These are phyloP conservation scores for Dynastes maya DNA, from an alignment of 2,888 invertebrate genomes.

Conservation along the genomic window DNA sequence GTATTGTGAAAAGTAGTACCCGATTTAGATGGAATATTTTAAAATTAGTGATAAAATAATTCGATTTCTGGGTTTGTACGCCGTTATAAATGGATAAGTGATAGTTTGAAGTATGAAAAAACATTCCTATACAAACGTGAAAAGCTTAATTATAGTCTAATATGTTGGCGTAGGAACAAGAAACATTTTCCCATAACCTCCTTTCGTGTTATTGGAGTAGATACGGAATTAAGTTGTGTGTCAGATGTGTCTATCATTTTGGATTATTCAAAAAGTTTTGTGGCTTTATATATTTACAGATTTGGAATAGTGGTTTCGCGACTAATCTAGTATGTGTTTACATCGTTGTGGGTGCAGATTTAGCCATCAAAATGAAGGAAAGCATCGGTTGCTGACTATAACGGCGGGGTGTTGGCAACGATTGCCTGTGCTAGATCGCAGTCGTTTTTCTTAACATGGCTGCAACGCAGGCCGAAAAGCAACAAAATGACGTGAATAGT, in stretches of 20 bases:
- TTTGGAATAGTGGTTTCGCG: constrained; percentile 66
- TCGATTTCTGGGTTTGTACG: constrained; percentile 15
- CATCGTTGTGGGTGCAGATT: constrained; percentile 67
- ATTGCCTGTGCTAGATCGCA: constrained; percentile 71
- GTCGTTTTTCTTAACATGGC: constrained; percentile 80
- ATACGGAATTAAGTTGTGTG: constrained; percentile 83
- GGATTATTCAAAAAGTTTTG: constrained; percentile 70
- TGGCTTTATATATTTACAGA: constrained; percentile 68
- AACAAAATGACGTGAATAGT: constrained; percentile 83
- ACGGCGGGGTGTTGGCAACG: constrained; percentile 77
- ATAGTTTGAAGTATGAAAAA: constrained; percentile 29
- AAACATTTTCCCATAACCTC: constrained; percentile 85
- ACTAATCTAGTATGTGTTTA: constrained; percentile 71
- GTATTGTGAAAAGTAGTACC: constrained; percentile 68
- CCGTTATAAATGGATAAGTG: constrained; percentile 10
- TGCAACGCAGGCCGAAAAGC: constrained; percentile 89
- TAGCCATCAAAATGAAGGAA: constrained; percentile 69
- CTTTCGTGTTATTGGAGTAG: constrained; percentile 84
- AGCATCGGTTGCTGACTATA: constrained; percentile 69
- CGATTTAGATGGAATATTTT: constrained; percentile 48
- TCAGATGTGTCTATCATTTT: constrained; percentile 77
- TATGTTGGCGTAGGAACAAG: constrained; percentile 77
- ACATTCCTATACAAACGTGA: constrained; percentile 1
- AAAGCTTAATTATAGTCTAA: constrained; percentile 60
- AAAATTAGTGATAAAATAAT: constrained; percentile 47